Base-by-base conservation (phyloP, 2,797 vertebrate species). In the Centroberyx gerrardi region DNA sequence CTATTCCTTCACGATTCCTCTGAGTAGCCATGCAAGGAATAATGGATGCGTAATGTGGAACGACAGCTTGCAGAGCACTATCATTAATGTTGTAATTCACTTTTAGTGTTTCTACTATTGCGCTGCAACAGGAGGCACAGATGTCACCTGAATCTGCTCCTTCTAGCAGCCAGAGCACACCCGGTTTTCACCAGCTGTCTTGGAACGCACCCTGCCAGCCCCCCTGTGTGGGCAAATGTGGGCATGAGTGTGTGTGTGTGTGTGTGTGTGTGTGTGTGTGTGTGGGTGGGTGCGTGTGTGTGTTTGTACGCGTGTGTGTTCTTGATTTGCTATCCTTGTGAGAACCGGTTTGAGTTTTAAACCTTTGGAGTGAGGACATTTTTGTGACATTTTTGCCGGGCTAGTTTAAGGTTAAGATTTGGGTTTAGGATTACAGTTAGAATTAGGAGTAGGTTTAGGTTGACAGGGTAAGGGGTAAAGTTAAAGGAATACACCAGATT, bases 61-160 rank as follows among this genome's bases (percentile, higher is more conserved):
- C 85, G 93, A 93, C 93, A 94, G 92, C 92, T 94, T 93, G 93
- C 92, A 91, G 91, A 93, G 91, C 83, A 72, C 91, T 80, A 87
- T 89, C 93, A 91, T 94, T 93, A 93, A 92, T 92, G 93, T 89
- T 90, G 89, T 92, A 93, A 94, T 93, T 93, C 93, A 93, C 91
- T 92, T 92, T 93, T 94, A 93, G 86, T 90, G 92, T 87, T 92
- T 91, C 90, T 84, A 83, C 81, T 84, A 88, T 89, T 89, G 90
- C 89, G 68, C 90, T 86, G 91, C 89, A 88, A 91, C 93, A 90
- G 93, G 92, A 93, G 88, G 91, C 91, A 68, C 93, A 94, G 92
- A 93, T 94, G 93, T 91, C 92, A 91, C 93, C 90, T 92, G 93
- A 93, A 90, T 92, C 89, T 92, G 92, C 86, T 87, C 80, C 87